Conservation (phyloP, 2,113 vertebrate species). For the Scophthalmus maximus region DNA sequence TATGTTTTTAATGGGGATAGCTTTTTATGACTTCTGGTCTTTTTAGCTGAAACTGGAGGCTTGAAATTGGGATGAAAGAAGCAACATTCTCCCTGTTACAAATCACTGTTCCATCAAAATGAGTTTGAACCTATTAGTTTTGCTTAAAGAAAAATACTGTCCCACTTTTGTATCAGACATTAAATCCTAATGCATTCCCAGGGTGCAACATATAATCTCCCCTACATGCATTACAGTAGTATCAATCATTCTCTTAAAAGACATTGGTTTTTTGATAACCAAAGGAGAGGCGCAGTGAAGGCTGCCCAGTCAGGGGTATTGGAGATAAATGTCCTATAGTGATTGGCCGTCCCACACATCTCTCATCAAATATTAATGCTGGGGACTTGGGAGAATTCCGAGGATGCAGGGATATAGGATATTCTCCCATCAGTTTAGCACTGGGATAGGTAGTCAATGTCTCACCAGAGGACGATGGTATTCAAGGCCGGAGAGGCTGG, state of each 20-base stretch:
- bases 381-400: conserved; percentile 78
- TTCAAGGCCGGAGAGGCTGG: not conserved
- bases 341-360: conserved; percentile 74
- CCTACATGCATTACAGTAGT: conserved; percentile 20
- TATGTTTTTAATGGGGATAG: not conserved
- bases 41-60: not conserved
- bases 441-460: conserved; percentile 46
- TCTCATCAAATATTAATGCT: conserved; percentile 88
- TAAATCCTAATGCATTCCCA: conserved; percentile 26
- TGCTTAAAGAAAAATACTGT: not conserved
- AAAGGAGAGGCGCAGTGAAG: conserved; percentile 24
- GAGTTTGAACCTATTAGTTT: not conserved
- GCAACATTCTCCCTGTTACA: not conserved
- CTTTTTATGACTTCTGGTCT: not conserved
- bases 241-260: conserved; percentile 31
- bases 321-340: conserved; percentile 85
- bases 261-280: conserved; percentile 66
- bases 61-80: not conserved
- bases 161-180: conserved; percentile 1
- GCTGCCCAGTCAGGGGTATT: conserved; percentile 78
- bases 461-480: conserved; percentile 4
- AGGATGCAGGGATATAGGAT: conserved; percentile 70
- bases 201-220: conserved; percentile 24
- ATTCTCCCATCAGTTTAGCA: conserved; percentile 48
- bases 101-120: not conserved